A percentile compares a stretch with the other conserved stretches of the same genome.
Evolutionary conservation across 2,113 vertebrate species (phyloP).

Genomic region (Pachypanchax playfairii): DNA sequence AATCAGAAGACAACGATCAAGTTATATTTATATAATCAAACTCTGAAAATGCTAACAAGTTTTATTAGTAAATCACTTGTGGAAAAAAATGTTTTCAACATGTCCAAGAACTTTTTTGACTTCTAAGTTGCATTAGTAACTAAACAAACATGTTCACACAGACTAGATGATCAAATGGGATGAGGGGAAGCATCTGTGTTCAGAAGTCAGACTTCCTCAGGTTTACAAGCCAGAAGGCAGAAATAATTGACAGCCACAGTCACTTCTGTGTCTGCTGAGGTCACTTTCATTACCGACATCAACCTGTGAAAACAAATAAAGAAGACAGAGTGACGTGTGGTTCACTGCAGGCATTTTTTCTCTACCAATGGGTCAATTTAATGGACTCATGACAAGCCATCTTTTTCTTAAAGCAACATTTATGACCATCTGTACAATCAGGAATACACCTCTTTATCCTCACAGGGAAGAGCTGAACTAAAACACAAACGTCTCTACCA

Average conservation of each 20-base stretch:
- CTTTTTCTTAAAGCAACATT: no score
- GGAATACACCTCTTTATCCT: no score
- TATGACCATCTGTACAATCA: no score
- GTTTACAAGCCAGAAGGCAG: conserved; percentile 68
- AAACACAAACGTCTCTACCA: no score
- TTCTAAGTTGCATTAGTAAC: background rate
- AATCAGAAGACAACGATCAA: no score
- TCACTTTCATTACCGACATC: conserved; percentile 68
- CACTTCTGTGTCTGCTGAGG: conserved; percentile 69
- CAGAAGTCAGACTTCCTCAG: conserved; percentile 35
- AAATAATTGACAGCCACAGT: conserved; percentile 67
- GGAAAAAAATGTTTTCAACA: no score
- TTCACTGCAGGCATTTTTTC: no score
- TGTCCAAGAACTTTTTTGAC: background rate
- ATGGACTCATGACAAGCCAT: background rate
- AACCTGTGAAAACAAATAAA: conserved; percentile 55
- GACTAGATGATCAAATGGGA: background rate
- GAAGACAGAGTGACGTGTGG: background rate
- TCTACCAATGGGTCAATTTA: background rate
- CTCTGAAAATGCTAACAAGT: no score
- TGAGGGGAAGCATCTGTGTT: background rate
- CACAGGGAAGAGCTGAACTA: no score
- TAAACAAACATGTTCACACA: background rate
- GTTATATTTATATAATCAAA: no score
- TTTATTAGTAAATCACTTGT: no score